A percentile compares a stretch with the other conserved stretches of the same genome.
Evolutionary conservation across 2,113 vertebrate genomes (phyloP).

Genomic region (Toxotes jaculatrix): DNA sequence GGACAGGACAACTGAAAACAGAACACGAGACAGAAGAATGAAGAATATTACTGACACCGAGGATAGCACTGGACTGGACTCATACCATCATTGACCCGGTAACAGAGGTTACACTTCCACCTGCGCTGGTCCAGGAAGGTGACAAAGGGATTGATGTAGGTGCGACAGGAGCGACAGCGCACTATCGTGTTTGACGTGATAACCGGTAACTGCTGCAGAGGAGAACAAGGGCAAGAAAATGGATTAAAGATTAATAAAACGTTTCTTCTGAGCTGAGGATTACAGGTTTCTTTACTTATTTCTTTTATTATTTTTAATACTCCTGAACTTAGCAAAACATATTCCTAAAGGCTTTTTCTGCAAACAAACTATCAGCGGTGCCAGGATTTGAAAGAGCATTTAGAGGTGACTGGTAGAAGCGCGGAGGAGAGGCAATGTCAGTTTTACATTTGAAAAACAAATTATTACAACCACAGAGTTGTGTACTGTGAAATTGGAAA

Average conservation of each 20-base stretch:
- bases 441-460: not conserved
- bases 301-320: too few relatives aligned
- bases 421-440: not conserved
- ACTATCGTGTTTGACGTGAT: slow-evolving; percentile 98
- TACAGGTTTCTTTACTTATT: not conserved
- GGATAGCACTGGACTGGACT: not conserved
- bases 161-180: slow-evolving; percentile 95
- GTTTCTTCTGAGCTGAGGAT: not conserved
- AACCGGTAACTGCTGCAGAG: slow-evolving; percentile 92
- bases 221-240: not conserved
- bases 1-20: not conserved
- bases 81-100: slow-evolving; percentile 96
- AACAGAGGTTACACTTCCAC: slow-evolving; percentile 99
- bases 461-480: not conserved
- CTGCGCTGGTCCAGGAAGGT: slow-evolving; percentile 96
- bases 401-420: not conserved
- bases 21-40: not conserved
- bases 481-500: not conserved
- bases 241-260: not conserved
- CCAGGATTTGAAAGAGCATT: not conserved
- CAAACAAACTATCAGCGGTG: not conserved
- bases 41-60: too few relatives aligned
- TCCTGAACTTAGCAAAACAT: too few relatives aligned
- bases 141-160: slow-evolving; percentile 98
- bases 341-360: too few relatives aligned